Conservation (phyloP, 1,140 invertebrate species). For the Drosophila pectinifera region DNA sequence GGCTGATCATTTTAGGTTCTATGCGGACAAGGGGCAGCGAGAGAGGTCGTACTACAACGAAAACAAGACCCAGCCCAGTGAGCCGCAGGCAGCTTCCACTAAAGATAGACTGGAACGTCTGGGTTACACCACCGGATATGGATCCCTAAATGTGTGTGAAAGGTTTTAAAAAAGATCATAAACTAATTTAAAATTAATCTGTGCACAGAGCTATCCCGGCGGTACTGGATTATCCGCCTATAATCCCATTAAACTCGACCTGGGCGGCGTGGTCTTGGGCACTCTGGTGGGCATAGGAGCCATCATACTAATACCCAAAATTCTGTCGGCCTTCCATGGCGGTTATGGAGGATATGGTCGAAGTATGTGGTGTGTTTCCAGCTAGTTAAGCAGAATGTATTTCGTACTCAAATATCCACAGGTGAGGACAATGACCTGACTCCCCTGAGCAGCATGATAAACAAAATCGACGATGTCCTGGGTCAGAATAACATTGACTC, state of each 20-base stretch:
- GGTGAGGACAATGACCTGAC: conserved; percentile 87
- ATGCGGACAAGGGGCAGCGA: conserved; percentile 67
- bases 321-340: conserved; percentile 89
- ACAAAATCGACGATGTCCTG: conserved; percentile 90
- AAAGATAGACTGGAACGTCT: conserved; percentile 80
- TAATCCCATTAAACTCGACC: conserved; percentile 91
- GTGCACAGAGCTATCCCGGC: conserved; percentile 70
- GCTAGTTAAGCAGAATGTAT: not conserved
- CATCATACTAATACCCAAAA: conserved; percentile 91
- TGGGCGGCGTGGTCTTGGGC: conserved; percentile 92
- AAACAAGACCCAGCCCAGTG: conserved; percentile 68
- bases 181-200: not conserved
- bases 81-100: conserved; percentile 60
- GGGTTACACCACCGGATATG: conserved; percentile 82
- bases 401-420: not conserved
- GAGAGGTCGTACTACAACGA: conserved; percentile 69
- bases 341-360: conserved; percentile 89
- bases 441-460: conserved; percentile 88
- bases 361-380: conserved; percentile 86
- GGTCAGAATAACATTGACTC: conserved; percentile 91
- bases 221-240: conserved; percentile 87
- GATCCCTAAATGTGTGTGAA: conserved; percentile 69
- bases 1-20: conserved; percentile 39
- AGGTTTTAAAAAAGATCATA: not conserved
- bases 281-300: conserved; percentile 92